A percentile compares a stretch with the other conserved stretches of the same genome.
Conservation (phyloP, 2,888 invertebrate genomes). For the Muschampia staudingeri region DNA sequence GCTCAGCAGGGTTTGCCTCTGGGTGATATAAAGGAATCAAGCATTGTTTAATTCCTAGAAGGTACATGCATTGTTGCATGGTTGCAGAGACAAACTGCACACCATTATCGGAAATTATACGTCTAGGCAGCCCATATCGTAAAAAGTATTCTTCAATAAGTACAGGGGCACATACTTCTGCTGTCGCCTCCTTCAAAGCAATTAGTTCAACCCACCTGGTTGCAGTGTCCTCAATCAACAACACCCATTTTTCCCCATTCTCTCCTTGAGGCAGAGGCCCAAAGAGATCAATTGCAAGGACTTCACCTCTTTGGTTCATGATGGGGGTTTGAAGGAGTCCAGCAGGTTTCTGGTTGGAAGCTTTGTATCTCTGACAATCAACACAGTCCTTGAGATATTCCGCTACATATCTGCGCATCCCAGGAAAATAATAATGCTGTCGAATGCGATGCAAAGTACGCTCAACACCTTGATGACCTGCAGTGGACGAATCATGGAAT, state of each 20-base stretch:
- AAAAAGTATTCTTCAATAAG: no score
- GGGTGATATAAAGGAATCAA: no score
- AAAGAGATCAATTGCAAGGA: conserved; percentile 67
- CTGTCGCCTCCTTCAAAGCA: no score
- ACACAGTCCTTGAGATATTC: conserved; percentile 36
- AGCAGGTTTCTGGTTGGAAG: conserved; percentile 27
- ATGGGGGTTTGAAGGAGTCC: conserved; percentile 51
- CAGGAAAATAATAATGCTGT: conserved; percentile 19
- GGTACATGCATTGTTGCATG: no score
- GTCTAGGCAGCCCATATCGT: no score
- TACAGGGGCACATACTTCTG: no score
- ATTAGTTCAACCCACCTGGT: conserved; percentile 64
- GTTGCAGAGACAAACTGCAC: no score
- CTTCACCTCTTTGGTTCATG: conserved; percentile 46
- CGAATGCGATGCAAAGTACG: background rate
- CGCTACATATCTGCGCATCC: conserved; percentile 15
- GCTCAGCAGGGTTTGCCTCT: no score
- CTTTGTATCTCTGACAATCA: conserved; percentile 30
- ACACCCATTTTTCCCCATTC: conserved; percentile 41
- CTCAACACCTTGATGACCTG: conserved; percentile 13
- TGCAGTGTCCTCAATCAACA: conserved; percentile 62
- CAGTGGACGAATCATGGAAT: conserved; percentile 59
- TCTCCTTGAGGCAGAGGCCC: conserved; percentile 62
- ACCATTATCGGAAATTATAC: no score
- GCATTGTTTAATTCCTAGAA: no score